Conservation (phyloP, 2,797 vertebrate genomes). For the Tenualosa thibaudeaui region DNA sequence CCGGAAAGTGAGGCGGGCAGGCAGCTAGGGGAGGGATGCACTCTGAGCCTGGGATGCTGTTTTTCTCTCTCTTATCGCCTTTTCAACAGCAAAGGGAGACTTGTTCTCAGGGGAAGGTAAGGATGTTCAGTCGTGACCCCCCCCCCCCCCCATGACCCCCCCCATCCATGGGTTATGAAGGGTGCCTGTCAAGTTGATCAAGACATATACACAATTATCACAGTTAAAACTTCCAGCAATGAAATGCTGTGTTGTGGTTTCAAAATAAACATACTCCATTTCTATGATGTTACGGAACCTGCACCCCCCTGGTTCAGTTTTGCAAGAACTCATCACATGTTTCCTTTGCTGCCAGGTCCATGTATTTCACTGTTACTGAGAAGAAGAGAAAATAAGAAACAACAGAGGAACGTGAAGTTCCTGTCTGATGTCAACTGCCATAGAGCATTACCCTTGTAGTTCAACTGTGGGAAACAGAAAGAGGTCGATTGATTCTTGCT, state of each 20-base stretch:
- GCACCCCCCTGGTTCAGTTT: not conserved
- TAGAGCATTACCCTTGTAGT: slow-evolving; percentile 24
- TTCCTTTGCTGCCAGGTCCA: not conserved
- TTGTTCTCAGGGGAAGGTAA: not conserved
- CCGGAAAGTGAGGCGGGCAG: not conserved
- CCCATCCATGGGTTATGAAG: not conserved
- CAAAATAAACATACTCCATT: not conserved
- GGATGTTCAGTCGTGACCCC: not conserved
- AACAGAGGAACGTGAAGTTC: not conserved
- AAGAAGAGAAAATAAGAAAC: not conserved
- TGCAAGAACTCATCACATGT: not conserved
- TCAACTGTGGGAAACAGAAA: not conserved
- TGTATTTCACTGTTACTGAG: not conserved
- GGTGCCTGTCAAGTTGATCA: not conserved
- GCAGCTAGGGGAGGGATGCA: not conserved
- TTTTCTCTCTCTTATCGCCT: not conserved
- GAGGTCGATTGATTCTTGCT: slow-evolving; percentile 39
- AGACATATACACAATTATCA: not conserved
- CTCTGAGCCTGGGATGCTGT: not conserved
- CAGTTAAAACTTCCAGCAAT: not conserved
- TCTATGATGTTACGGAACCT: not conserved
- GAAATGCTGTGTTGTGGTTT: not conserved
- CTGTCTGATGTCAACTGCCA: slow-evolving; percentile 1
- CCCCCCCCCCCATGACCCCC: too few species aligned
- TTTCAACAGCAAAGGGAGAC: not conserved